These are phyloP conservation scores for Phycodurus eques DNA, from an alignment of 2,113 vertebrate species.

Conservation along the genomic window DNA sequence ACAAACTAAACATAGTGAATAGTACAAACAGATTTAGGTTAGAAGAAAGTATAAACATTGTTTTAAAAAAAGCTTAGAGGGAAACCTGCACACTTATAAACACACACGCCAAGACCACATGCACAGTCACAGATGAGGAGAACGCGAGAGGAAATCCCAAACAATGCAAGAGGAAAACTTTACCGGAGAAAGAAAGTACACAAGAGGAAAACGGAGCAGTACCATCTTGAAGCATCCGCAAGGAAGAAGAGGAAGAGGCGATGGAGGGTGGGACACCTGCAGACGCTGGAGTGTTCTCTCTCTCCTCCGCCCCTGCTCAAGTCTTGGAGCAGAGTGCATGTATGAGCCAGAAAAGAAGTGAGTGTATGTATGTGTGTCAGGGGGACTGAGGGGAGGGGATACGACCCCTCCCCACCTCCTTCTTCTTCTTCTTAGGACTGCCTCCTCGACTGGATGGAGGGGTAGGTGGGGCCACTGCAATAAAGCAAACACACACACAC, in stretches of 20 bases:
- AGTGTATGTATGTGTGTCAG: conserved; percentile 50
- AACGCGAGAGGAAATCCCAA: background rate
- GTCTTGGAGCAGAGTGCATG: conserved; percentile 67
- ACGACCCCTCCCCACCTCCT: conserved; percentile 61
- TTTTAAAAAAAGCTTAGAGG: background rate
- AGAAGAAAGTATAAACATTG: background rate
- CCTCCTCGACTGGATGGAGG: conserved; percentile 70
- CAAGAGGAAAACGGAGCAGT: conserved; percentile 28
- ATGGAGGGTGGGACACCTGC: conserved; percentile 71
- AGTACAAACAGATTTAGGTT: background rate
- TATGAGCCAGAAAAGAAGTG: conserved; percentile 44
- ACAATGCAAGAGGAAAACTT: conserved; percentile 18
- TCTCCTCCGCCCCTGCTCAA: conserved; percentile 71
- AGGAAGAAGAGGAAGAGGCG: conserved; percentile 23
- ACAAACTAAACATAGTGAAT: background rate
- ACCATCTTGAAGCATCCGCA: conserved; percentile 66
- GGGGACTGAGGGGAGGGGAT: conserved; percentile 65
- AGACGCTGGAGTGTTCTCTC: conserved; percentile 51
- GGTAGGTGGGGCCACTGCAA: conserved; percentile 74
- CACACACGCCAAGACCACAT: background rate
- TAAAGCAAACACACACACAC: conserved; percentile 60
- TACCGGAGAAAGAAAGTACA: background rate
- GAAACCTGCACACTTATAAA: background rate
- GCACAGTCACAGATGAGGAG: conserved; percentile 24
- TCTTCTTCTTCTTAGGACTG: conserved; percentile 60